These are phyloP conservation scores for Aphrocallistes beatrix DNA, from an alignment of 37 sponge, comb jelly and placozoan genomes.

Conservation along the genomic window DNA sequence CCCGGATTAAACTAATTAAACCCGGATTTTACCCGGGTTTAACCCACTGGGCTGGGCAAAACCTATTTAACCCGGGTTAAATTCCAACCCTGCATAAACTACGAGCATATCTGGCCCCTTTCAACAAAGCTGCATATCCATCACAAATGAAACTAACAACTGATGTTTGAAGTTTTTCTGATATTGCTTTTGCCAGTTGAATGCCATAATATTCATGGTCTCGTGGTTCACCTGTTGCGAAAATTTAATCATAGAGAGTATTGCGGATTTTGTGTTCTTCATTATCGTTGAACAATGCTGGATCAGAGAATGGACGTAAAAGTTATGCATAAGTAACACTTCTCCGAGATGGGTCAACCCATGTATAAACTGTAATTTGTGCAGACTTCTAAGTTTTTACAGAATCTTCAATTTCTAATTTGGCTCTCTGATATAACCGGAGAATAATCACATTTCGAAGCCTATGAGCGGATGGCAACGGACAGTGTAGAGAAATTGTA, in stretches of 20 bases:
- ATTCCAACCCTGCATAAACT: not conserved
- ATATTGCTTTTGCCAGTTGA: not conserved
- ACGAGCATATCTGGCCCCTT: not conserved
- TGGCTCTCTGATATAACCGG: not conserved
- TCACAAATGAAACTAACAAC: not conserved
- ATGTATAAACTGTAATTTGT: not conserved
- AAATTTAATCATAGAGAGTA: not conserved
- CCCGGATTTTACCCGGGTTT: too few relatives aligned
- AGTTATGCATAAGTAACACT: not conserved
- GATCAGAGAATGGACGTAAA: not conserved
- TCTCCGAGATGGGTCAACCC: not conserved
- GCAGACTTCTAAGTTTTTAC: not conserved
- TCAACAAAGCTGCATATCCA: not conserved
- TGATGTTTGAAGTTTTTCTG: not conserved
- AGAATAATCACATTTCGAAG: not conserved
- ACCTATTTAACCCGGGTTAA: too few relatives aligned
- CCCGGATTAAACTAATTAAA: too few relatives aligned
- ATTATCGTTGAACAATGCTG: not conserved
- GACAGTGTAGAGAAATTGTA: not conserved
- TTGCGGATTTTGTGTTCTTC: not conserved
- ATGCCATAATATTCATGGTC: not conserved
- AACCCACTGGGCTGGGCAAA: too few relatives aligned
- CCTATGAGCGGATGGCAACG: not conserved
- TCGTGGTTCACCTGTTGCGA: not conserved
- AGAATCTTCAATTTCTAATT: not conserved